A percentile compares a stretch with the other conserved stretches of the same genome.
phyloP scores from a whole-genome alignment of 2,888 invertebrate species.

The Phragmatobia fuliginosa region DNA sequence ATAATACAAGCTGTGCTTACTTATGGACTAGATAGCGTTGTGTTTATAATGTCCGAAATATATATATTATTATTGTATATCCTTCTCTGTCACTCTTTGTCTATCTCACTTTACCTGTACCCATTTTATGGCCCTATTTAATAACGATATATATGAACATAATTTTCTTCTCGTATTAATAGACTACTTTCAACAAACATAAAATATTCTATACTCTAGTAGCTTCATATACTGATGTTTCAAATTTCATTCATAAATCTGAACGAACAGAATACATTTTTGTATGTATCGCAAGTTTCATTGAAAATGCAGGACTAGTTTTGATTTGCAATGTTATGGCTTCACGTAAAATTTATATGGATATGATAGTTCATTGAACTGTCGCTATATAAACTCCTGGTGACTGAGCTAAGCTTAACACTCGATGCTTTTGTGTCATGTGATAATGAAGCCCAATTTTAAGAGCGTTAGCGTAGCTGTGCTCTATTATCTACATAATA shows the following conservation, averaged over 20 bases:
- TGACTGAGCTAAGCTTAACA: background rate
- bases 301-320: constrained; percentile 19
- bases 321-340: constrained; percentile 17
- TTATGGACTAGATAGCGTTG: too few species aligned
- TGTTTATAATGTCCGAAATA: too few species aligned
- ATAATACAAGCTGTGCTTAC: too few species aligned
- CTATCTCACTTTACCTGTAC: background rate
- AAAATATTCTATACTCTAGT: background rate
- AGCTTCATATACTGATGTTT: too few species aligned
- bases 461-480: too few species aligned
- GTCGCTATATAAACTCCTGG: background rate
- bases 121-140: background rate
- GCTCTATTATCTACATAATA: too few species aligned
- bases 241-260: background rate
- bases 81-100: too few species aligned
- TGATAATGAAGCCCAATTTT: too few species aligned
- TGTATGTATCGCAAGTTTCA: background rate
- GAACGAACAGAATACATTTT: background rate
- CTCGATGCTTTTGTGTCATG: background rate
- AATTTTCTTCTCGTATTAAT: constrained; percentile 11
- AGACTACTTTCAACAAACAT: constrained; percentile 10
- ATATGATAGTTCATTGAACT: background rate
- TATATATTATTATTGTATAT: too few species aligned
- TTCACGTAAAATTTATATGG: constrained; percentile 14
- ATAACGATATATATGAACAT: background rate